A percentile compares a stretch with the other conserved stretches of the same genome.
Conservation (phyloP, 1,140 invertebrate genomes). For the Drosophila lini region DNA sequence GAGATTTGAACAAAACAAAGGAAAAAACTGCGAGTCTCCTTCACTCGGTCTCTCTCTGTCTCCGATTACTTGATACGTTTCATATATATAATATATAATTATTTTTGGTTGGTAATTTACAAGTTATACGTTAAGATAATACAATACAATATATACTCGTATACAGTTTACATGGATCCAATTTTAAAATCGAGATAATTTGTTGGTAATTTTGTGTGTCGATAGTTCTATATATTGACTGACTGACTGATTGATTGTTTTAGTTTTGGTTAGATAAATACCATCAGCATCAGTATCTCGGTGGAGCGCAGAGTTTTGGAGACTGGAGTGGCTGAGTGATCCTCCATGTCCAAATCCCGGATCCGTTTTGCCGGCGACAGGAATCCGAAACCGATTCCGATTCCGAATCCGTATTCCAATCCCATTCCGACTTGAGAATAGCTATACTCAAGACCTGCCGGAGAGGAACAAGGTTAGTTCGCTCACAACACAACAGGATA, state of each 20-base stretch:
- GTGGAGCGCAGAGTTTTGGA: slow-evolving; percentile 43
- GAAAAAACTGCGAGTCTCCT: slow-evolving; percentile 76
- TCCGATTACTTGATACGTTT: slow-evolving; percentile 57
- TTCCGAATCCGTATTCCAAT: slow-evolving; percentile 28
- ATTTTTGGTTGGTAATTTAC: slow-evolving; percentile 46
- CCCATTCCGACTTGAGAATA: slow-evolving; percentile 68
- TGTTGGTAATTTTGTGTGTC: slow-evolving; percentile 79
- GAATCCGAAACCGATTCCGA: slow-evolving; percentile 53
- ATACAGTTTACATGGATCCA: slow-evolving; percentile 64
- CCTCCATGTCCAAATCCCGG: slow-evolving; percentile 36
- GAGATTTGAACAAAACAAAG: slow-evolving; percentile 71
- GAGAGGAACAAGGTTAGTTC: slow-evolving; percentile 85
- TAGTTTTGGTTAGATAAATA: slow-evolving; percentile 84
- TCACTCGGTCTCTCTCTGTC: slow-evolving; percentile 68
- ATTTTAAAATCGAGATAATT: slow-evolving; percentile 79
- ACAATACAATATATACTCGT: slow-evolving; percentile 66
- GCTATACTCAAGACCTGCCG: slow-evolving; percentile 84
- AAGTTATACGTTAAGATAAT: slow-evolving; percentile 56
- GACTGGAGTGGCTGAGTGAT: slow-evolving; percentile 31
- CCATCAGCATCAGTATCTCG: slow-evolving; percentile 75
- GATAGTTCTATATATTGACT: slow-evolving; percentile 69
- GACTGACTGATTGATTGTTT: slow-evolving; percentile 64
- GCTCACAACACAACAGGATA: slow-evolving; percentile 84
- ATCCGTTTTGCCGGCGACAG: slow-evolving; percentile 49
- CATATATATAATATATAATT: slow-evolving; percentile 23